Evolutionary conservation across 2,797 vertebrate genomes (phyloP).

Genomic region (Microctenopoma steveboyesi): DNA sequence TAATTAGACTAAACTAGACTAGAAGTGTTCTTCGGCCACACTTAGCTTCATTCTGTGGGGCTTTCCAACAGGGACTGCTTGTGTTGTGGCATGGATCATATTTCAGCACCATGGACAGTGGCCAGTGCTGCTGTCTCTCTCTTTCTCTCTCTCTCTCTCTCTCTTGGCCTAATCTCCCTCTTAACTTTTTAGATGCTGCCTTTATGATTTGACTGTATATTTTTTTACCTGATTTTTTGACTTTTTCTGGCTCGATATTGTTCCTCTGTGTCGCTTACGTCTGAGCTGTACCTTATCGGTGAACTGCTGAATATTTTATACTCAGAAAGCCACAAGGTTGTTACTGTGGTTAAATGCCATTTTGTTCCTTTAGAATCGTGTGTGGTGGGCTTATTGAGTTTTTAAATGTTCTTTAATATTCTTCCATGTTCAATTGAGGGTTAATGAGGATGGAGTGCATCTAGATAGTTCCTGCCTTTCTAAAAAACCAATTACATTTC

Average conservation of each 20-base stretch:
- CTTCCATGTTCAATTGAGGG: neutral
- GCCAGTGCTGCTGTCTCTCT: neutral
- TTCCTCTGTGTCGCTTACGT: neutral
- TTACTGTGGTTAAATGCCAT: conserved; percentile 57
- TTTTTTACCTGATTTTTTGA: conserved; percentile 13
- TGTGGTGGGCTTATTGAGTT: conserved; percentile 56
- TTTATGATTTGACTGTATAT: conserved; percentile 20
- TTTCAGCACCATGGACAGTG: conserved; percentile 76
- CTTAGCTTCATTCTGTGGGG: conserved; percentile 33
- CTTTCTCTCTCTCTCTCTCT: neutral
- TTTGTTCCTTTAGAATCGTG: conserved; percentile 38
- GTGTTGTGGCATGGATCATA: conserved; percentile 37
- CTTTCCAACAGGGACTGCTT: conserved; percentile 24
- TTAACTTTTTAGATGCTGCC: conserved; percentile 40
- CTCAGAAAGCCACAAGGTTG: conserved; percentile 56
- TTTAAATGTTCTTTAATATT: conserved; percentile 22
- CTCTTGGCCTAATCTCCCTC: conserved; percentile 14
- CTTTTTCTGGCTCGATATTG: conserved; percentile 25
- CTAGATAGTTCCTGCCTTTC: neutral
- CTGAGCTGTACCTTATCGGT: conserved; percentile 24
- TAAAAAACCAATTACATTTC: neutral
- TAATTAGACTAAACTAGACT: neutral
- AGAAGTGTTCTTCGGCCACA: conserved; percentile 11
- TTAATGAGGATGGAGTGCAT: neutral
- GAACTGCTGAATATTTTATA: conserved; percentile 73